These are phyloP conservation scores for Elaphurus davidianus DNA, from an alignment of 2,113 vertebrate genomes.

Conservation along the genomic window DNA sequence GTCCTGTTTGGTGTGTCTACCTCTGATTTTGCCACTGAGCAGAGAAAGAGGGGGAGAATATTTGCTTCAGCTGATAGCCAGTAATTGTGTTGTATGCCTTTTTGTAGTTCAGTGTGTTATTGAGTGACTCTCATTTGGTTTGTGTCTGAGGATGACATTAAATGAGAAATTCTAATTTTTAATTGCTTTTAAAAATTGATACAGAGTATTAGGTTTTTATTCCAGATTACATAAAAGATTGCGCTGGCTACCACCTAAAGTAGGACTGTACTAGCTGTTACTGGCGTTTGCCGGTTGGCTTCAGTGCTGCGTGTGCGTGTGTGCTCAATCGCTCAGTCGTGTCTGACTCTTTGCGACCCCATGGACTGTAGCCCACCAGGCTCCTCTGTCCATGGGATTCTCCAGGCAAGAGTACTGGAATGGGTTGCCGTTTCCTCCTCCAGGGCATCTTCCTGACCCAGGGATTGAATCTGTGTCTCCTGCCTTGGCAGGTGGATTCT, in stretches of 20 bases:
- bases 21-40: background rate
- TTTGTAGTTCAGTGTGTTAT: constrained; percentile 24
- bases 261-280: background rate
- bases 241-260: background rate
- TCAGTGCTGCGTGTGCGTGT: background rate
- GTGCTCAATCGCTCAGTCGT: background rate
- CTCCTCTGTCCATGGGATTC: background rate
- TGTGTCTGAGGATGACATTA: constrained; percentile 21
- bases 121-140: constrained; percentile 29
- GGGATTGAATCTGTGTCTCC: background rate
- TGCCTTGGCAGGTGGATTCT: background rate
- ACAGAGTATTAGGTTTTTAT: background rate
- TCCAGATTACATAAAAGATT: constrained; percentile 14
- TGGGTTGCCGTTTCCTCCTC: background rate
- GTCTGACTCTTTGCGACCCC: background rate
- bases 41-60: background rate
- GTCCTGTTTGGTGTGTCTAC: background rate
- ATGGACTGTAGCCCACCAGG: background rate
- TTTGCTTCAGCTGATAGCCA: background rate
- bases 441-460: background rate
- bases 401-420: background rate
- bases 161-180: background rate
- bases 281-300: background rate
- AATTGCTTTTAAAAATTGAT: background rate
- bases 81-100: constrained; percentile 9